phyloP scores from a whole-genome alignment of 2,797 vertebrate genomes.

The Hybognathus amarus region DNA sequence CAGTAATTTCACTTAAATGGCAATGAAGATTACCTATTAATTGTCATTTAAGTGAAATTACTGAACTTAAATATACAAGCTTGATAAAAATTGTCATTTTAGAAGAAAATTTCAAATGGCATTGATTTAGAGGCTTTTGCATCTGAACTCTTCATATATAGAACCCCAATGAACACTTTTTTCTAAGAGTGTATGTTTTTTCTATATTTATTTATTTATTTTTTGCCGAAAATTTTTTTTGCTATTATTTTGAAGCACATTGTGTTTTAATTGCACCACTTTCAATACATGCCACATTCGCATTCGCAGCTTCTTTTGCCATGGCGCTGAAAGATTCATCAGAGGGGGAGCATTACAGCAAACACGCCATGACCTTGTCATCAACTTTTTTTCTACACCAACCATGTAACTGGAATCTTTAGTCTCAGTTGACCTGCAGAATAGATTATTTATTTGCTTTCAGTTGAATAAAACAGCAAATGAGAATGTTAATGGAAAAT shows the following conservation, averaged over 20 bases:
- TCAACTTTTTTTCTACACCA: slow-evolving; percentile 42
- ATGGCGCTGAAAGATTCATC: not conserved
- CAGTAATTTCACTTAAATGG: too few species aligned
- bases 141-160: too few species aligned
- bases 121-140: too few species aligned
- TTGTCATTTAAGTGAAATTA: too few species aligned
- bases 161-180: too few species aligned
- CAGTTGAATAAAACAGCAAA: slow-evolving; percentile 25
- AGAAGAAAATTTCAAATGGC: too few species aligned
- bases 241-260: not conserved
- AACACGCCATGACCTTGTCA: not conserved
- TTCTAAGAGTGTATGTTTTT: too few species aligned
- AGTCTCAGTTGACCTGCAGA: slow-evolving; percentile 67
- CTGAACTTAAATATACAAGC: too few species aligned
- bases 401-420: slow-evolving; percentile 46
- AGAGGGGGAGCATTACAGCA: not conserved
- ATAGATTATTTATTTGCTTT: slow-evolving; percentile 50
- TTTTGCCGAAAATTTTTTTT: too few species aligned
- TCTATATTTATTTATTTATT: too few species aligned
- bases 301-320: not conserved
- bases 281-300: not conserved
- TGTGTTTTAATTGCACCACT: not conserved
- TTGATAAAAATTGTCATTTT: too few species aligned
- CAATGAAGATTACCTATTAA: too few species aligned
- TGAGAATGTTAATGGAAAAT: slow-evolving; percentile 59